phyloP scores from a whole-genome alignment of 2,888 invertebrate genomes.

The Augochlorella aurata region DNA sequence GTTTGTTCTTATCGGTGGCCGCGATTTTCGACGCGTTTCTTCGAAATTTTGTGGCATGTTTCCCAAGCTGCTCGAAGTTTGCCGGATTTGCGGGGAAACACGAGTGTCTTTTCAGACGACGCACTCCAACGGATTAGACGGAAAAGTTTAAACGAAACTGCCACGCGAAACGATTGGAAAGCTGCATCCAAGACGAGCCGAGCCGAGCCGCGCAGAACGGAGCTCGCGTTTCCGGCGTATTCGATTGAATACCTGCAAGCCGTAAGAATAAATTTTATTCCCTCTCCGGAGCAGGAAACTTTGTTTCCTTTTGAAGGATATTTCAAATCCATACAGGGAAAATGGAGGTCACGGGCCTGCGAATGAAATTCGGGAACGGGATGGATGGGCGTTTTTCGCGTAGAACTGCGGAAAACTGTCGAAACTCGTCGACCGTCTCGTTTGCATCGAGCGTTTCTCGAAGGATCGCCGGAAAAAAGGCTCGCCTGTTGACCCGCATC shows the following conservation, averaged over 20 bases:
- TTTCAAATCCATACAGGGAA: not conserved
- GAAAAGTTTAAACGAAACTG: slow-evolving; percentile 72
- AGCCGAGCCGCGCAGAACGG: no score
- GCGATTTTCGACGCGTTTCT: slow-evolving; percentile 14
- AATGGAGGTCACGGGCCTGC: not conserved
- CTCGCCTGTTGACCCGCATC: not conserved
- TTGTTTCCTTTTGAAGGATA: not conserved
- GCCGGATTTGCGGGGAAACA: slow-evolving; percentile 48
- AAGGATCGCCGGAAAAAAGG: not conserved
- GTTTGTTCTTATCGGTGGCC: not conserved
- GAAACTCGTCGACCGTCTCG: not conserved
- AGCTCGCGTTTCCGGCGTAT: slow-evolving; percentile 23
- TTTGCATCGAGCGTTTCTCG: not conserved
- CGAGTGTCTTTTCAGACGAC: slow-evolving; percentile 53
- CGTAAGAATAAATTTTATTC: not conserved
- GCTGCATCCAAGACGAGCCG: slow-evolving; percentile 43
- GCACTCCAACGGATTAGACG: slow-evolving; percentile 70
- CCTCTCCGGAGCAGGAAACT: not conserved
- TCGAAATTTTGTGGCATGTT: slow-evolving; percentile 35
- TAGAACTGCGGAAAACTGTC: not conserved
- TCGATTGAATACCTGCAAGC: slow-evolving; percentile 26
- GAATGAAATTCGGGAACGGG: not conserved
- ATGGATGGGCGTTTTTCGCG: not conserved
- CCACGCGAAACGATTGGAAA: slow-evolving; percentile 65
- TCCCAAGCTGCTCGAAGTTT: slow-evolving; percentile 43